Conservation (phyloP, 2,113 vertebrate species). For the Phaethon lepturus region DNA sequence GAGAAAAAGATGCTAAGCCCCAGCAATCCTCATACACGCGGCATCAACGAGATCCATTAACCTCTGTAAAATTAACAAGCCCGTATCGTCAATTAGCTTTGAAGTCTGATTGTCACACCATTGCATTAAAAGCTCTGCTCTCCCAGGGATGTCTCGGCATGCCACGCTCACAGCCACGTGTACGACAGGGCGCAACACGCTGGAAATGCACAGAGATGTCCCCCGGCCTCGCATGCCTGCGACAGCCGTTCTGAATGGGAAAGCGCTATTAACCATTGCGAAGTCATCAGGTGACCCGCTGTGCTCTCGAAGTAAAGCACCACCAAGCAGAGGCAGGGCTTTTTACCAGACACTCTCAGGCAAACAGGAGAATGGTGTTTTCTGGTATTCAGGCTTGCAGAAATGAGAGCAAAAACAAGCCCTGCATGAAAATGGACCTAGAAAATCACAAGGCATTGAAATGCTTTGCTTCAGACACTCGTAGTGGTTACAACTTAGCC, state of each 20-base stretch:
- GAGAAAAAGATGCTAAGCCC: conserved; percentile 42
- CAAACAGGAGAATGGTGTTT: not conserved
- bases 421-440: not conserved
- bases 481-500: not conserved
- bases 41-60: conserved; percentile 52
- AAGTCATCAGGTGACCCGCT: not conserved
- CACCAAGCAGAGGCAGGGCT: not conserved
- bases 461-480: not conserved
- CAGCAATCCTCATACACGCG: not conserved
- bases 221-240: not conserved
- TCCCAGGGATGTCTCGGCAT: conserved; percentile 31
- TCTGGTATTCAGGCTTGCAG: not conserved
- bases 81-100: conserved; percentile 37
- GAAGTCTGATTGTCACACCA: conserved; percentile 40
- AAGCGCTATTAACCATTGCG: not conserved
- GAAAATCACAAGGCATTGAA: not conserved
- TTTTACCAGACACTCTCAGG: not conserved
- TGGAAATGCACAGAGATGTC: rapidly evolving
- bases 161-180: not conserved
- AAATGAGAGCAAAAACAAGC: not conserved
- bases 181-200: rapidly evolving
- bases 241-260: not conserved
- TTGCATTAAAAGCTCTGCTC: conserved; percentile 33
- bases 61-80: conserved; percentile 51
- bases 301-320: not conserved